These are phyloP conservation scores for Tachypleus tridentatus DNA, from an alignment of 1,140 invertebrate genomes.

Conservation along the genomic window DNA sequence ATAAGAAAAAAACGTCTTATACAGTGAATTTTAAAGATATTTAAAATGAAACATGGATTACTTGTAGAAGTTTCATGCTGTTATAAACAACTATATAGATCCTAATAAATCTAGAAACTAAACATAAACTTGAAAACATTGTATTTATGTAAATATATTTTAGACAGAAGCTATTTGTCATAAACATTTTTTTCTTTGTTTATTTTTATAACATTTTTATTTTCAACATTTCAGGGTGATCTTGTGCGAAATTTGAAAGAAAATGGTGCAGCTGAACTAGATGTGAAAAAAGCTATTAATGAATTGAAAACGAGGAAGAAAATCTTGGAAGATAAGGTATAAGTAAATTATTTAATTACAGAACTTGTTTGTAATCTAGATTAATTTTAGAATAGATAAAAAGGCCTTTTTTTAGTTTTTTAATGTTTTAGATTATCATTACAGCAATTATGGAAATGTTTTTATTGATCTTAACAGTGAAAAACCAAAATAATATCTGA, in stretches of 20 bases:
- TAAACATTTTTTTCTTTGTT: slow-evolving; percentile 8
- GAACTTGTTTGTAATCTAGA: too few relatives aligned
- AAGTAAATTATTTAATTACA: background rate
- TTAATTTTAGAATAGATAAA: too few relatives aligned
- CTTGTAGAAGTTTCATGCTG: background rate
- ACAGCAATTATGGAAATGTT: too few relatives aligned
- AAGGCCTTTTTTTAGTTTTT: too few relatives aligned
- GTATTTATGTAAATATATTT: slow-evolving; percentile 4
- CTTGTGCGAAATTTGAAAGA: slow-evolving; percentile 74
- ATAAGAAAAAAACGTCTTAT: too few relatives aligned
- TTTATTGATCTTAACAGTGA: too few relatives aligned
- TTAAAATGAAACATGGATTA: slow-evolving; percentile 1
- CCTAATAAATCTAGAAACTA: background rate
- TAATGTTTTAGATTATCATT: too few relatives aligned
- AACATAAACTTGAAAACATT: background rate
- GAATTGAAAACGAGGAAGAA: slow-evolving; percentile 88
- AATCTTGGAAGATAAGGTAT: slow-evolving; percentile 71
- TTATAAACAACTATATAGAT: slow-evolving; percentile 1
- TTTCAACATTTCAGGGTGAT: slow-evolving; percentile 53
- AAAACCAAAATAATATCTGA: too few relatives aligned
- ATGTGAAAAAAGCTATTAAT: slow-evolving; percentile 83
- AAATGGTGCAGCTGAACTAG: slow-evolving; percentile 71
- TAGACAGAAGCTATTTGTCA: slow-evolving; percentile 2
- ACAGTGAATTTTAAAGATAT: too few relatives aligned
- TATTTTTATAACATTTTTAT: slow-evolving; percentile 20